Percentiles rank a stretch among this genome's conserved stretches.
These are phyloP conservation scores for Eutrigla gurnardus DNA, from an alignment of 2,797 vertebrate genomes.

Conservation along the genomic window DNA sequence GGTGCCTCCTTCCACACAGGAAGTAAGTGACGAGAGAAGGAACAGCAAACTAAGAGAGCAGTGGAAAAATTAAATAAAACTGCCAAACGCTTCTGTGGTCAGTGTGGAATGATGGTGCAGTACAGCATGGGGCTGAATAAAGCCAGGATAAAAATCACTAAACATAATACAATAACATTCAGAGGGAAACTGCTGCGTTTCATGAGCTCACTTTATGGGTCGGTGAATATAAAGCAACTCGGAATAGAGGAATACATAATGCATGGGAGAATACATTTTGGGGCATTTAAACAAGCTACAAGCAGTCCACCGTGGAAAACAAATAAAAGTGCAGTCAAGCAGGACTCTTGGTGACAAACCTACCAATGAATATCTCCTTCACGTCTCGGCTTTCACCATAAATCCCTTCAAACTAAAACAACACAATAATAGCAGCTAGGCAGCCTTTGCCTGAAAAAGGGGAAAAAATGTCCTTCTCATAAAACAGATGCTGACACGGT, in stretches of 20 bases:
- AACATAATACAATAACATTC: constrained; percentile 37
- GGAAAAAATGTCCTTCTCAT: constrained; percentile 56
- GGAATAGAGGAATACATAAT: constrained; percentile 2
- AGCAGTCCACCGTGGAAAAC: constrained; percentile 35
- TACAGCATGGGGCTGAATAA: constrained; percentile 43
- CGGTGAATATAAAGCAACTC: constrained; percentile 19
- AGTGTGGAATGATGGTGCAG: constrained; percentile 42
- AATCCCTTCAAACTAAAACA: constrained; percentile 60
- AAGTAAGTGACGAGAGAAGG: constrained; percentile 72
- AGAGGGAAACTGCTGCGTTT: constrained; percentile 25
- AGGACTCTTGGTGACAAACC: constrained; percentile 41
- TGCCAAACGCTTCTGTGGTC: constrained; percentile 48
- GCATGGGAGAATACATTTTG: background rate
- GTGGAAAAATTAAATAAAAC: constrained; percentile 34
- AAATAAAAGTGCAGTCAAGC: constrained; percentile 40
- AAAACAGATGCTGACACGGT: constrained; percentile 55
- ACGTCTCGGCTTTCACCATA: constrained; percentile 53
- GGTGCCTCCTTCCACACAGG: constrained; percentile 69
- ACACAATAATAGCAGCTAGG: constrained; percentile 36
- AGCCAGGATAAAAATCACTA: constrained; percentile 30
- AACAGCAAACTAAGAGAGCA: constrained; percentile 49
- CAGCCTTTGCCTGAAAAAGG: constrained; percentile 49
- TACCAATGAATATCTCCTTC: constrained; percentile 44
- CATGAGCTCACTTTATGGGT: constrained; percentile 38
- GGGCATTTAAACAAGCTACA: constrained; percentile 33